A percentile compares a stretch with the other conserved stretches of the same genome.
Conservation (phyloP, 2,113 vertebrate species). For the Mystacornis crossleyi region DNA sequence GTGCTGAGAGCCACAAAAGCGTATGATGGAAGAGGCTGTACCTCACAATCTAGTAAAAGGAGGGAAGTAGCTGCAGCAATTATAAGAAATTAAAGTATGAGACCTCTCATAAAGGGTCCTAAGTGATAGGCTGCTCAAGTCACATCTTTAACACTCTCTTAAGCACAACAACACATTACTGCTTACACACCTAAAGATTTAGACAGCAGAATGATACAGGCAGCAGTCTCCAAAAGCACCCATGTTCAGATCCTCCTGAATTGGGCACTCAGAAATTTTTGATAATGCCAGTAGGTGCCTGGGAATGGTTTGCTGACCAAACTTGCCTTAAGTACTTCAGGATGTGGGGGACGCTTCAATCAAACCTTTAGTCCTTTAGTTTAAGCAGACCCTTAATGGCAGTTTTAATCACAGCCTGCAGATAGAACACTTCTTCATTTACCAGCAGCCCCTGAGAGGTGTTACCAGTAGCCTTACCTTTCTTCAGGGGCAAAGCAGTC, state of each 20-base stretch:
- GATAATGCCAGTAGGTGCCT: background rate
- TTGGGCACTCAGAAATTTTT: background rate
- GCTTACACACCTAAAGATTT: background rate
- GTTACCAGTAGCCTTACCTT: background rate
- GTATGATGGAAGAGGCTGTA: background rate
- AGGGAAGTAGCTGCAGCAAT: background rate
- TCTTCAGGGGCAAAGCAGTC: background rate
- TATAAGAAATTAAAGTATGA: background rate
- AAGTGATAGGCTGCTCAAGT: background rate
- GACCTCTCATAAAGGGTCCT: background rate
- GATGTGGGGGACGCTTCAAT: background rate
- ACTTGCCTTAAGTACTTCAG: background rate
- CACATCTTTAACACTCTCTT: background rate
- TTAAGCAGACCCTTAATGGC: background rate
- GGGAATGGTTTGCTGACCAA: background rate
- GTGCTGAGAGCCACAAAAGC: background rate
- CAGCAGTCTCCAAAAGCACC: background rate
- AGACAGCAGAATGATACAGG: background rate
- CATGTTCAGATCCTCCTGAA: background rate
- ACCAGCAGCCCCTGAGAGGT: background rate
- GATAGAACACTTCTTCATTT: background rate
- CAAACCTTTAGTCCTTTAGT: background rate
- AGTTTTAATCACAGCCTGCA: background rate
- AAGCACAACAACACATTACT: background rate
- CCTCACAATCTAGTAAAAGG: background rate